Evolutionary conservation across 2,797 vertebrate genomes (phyloP).

Genomic region (Remorina albescens): DNA sequence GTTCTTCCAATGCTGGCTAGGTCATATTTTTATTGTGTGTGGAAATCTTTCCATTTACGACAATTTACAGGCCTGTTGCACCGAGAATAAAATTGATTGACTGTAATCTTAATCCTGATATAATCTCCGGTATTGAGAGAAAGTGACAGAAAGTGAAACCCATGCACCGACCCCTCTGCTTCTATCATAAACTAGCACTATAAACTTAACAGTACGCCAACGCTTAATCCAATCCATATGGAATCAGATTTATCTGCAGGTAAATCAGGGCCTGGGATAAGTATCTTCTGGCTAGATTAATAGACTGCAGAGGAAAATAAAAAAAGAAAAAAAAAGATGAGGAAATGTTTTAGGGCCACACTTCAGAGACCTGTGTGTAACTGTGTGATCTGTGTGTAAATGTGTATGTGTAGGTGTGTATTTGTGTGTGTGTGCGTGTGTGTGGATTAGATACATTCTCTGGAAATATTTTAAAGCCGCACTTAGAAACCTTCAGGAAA

Average conservation of each 20-base stretch:
- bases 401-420: conserved; percentile 16
- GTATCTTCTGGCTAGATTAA: conserved; percentile 80
- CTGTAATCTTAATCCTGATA: conserved; percentile 55
- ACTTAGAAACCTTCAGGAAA: conserved; percentile 66
- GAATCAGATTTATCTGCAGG: conserved; percentile 82
- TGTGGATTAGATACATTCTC: conserved; percentile 23
- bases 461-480: conserved; percentile 68
- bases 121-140: conserved; percentile 45
- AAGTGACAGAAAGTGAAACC: conserved; percentile 31
- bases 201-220: conserved; percentile 75
- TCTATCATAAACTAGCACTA: conserved; percentile 77
- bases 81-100: conserved; percentile 35
- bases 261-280: conserved; percentile 80
- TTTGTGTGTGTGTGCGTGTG: conserved; percentile 19
- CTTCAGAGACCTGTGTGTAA: conserved; percentile 47
- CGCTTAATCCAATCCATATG: conserved; percentile 82
- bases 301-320: conserved; percentile 75
- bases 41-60: conserved; percentile 29
- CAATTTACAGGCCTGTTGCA: conserved; percentile 37
- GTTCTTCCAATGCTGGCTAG: not conserved
- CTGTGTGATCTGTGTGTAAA: conserved; percentile 27
- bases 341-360: conserved; percentile 70
- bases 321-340: conserved; percentile 69
- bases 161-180: conserved; percentile 42
- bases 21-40: conserved; percentile 26